These are phyloP conservation scores for Tanaodytes sp. DNA, from an alignment of 2,888 invertebrate species.

Conservation along the genomic window DNA sequence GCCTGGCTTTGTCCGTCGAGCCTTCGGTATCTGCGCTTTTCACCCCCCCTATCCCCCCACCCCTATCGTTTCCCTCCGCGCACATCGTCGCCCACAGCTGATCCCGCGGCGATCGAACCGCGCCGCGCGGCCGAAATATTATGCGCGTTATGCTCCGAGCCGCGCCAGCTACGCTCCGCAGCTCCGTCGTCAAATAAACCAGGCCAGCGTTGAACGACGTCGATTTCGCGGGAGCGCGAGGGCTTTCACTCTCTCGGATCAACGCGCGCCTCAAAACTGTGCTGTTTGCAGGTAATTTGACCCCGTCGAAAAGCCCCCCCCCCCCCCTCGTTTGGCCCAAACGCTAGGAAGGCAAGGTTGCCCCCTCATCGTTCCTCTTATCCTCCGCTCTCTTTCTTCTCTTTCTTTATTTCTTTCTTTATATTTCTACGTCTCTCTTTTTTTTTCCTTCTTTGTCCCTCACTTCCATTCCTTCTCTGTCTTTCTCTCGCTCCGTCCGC, in stretches of 20 bases:
- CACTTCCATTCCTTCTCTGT: not conserved
- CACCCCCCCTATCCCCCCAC: not conserved
- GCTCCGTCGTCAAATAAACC: slow-evolving; percentile 20
- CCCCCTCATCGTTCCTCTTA: slow-evolving; percentile 7
- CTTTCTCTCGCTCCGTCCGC: not conserved
- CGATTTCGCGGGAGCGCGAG: slow-evolving; percentile 7
- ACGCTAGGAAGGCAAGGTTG: slow-evolving; percentile 23
- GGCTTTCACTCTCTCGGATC: slow-evolving; percentile 15
- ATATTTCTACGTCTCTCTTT: too few species aligned
- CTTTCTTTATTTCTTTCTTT: too few species aligned
- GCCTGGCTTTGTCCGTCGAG: slow-evolving; percentile 14
- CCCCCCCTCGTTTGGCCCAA: too few species aligned
- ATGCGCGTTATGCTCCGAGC: slow-evolving; percentile 23
- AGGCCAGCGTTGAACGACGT: slow-evolving; percentile 15
- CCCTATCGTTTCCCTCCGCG: not conserved
- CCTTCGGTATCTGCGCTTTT: not conserved
- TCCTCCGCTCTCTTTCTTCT: not conserved
- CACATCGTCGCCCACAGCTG: slow-evolving; percentile 15
- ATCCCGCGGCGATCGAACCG: slow-evolving; percentile 15
- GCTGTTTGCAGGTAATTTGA: slow-evolving; percentile 25
- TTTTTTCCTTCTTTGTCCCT: not conserved
- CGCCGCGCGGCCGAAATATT: slow-evolving; percentile 17
- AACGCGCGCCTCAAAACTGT: slow-evolving; percentile 12
- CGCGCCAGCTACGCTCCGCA: slow-evolving; percentile 6
- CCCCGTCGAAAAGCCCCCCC: slow-evolving; percentile 7